Conservation (phyloP, 2,888 invertebrate genomes). For the Carpatolechia fugitivella region DNA sequence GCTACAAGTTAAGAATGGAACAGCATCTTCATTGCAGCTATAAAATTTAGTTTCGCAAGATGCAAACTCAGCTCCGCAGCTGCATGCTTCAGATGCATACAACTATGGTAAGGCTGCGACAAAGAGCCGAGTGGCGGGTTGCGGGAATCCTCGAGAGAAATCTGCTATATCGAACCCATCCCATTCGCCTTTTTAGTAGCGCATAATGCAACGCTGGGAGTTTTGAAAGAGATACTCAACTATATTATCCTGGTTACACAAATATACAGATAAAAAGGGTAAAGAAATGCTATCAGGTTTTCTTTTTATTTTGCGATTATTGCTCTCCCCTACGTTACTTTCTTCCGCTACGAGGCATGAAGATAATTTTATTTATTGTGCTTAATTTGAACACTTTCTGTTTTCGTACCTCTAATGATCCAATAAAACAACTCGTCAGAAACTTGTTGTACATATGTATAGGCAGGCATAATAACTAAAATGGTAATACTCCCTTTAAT, state of each 20-base stretch:
- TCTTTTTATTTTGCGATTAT: neutral
- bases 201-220: conserved; percentile 1
- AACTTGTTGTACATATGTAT: no score
- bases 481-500: no score
- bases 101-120: neutral
- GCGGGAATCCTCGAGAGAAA: conserved; percentile 37
- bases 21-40: neutral
- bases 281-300: neutral
- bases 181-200: conserved; percentile 1
- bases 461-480: no score
- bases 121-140: neutral
- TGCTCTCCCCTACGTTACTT: neutral
- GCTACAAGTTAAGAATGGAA: no score
- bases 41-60: conserved; percentile 7
- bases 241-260: neutral
- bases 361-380: neutral
- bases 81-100: neutral
- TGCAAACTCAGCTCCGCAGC: neutral
- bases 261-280: neutral
- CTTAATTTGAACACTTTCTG: neutral
- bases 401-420: neutral
- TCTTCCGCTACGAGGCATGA: neutral
- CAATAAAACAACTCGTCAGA: neutral
- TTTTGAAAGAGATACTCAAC: neutral
- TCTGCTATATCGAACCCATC: conserved; percentile 31